phyloP scores from a whole-genome alignment of 2,797 vertebrate genomes.

The Oryzias sinensis region DNA sequence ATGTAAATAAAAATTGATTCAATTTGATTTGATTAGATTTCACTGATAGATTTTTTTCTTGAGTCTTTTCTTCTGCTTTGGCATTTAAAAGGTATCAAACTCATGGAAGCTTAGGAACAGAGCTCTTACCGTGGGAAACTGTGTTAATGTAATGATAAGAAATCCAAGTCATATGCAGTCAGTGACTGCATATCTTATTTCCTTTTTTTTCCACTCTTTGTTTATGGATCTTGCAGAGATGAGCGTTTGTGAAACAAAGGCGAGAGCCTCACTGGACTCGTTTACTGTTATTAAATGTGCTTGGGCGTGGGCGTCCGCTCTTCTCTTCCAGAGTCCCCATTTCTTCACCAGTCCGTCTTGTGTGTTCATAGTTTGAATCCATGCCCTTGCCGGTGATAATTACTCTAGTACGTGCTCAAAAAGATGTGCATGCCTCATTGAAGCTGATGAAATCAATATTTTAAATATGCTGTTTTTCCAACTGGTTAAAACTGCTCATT shows the following conservation, averaged over 20 bases:
- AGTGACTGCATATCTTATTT: conserved; percentile 33
- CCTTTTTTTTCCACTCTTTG: conserved; percentile 19
- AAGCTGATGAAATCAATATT: conserved; percentile 43
- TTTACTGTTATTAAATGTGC: conserved; percentile 30
- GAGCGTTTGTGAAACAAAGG: not conserved
- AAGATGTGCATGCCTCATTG: conserved; percentile 29
- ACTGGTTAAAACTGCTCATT: conserved; percentile 37
- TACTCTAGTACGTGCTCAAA: conserved; percentile 27
- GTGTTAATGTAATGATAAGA: conserved; percentile 64
- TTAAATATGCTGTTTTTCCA: conserved; percentile 38
- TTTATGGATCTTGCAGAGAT: conserved; percentile 63
- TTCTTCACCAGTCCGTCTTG: conserved; percentile 1
- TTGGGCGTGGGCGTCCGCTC: conserved; percentile 22
- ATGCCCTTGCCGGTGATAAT: conserved; percentile 30
- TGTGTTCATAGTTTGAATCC: conserved; percentile 5
- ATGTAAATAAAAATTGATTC: too few relatives aligned
- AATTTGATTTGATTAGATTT: too few relatives aligned
- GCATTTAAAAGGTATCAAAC: too few relatives aligned
- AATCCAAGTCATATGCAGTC: conserved; percentile 14
- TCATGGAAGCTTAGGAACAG: not conserved
- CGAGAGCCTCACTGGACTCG: conserved; percentile 5
- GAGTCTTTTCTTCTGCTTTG: too few relatives aligned
- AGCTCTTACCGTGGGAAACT: conserved; percentile 59
- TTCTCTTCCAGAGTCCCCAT: conserved; percentile 4
- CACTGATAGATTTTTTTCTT: too few relatives aligned